These are phyloP conservation scores for Cyphomyrus discorhynchus DNA, from an alignment of 2,113 vertebrate species.

Conservation along the genomic window DNA sequence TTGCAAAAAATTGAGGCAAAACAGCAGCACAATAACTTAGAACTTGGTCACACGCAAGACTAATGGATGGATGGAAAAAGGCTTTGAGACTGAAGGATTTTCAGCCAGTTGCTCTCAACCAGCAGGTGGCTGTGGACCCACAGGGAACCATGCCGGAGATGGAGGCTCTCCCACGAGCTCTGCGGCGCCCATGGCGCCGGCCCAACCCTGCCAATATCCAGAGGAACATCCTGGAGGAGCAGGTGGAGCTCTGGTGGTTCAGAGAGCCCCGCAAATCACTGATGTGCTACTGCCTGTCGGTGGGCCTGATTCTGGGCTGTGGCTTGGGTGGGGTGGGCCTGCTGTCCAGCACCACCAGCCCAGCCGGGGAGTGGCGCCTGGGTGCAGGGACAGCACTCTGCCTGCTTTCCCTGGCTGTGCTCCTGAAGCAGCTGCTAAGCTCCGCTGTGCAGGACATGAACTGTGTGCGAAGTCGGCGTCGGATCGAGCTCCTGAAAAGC, in stretches of 20 bases:
- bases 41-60: neutral
- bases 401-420: slow-evolving; percentile 79
- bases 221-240: slow-evolving; percentile 71
- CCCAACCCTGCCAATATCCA: slow-evolving; percentile 45
- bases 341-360: slow-evolving; percentile 76
- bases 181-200: slow-evolving; percentile 39
- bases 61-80: neutral
- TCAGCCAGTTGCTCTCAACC: neutral
- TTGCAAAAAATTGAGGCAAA: neutral
- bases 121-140: neutral
- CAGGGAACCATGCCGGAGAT: slow-evolving; percentile 54
- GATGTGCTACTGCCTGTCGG: slow-evolving; percentile 77
- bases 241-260: slow-evolving; percentile 94
- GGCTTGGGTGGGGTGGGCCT: slow-evolving; percentile 80
- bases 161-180: slow-evolving; percentile 50
- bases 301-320: slow-evolving; percentile 74
- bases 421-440: slow-evolving; percentile 92
- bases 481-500: slow-evolving; percentile 81
- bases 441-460: slow-evolving; percentile 98
- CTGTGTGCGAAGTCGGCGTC: slow-evolving; percentile 74
- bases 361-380: slow-evolving; percentile 83
- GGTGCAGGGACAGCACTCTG: slow-evolving; percentile 80
- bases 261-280: slow-evolving; percentile 76
- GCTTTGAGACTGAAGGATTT: neutral
- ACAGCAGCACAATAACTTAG: neutral